phyloP scores from a whole-genome alignment of 1,140 invertebrate species.

The Acyrthosiphon pisum region DNA sequence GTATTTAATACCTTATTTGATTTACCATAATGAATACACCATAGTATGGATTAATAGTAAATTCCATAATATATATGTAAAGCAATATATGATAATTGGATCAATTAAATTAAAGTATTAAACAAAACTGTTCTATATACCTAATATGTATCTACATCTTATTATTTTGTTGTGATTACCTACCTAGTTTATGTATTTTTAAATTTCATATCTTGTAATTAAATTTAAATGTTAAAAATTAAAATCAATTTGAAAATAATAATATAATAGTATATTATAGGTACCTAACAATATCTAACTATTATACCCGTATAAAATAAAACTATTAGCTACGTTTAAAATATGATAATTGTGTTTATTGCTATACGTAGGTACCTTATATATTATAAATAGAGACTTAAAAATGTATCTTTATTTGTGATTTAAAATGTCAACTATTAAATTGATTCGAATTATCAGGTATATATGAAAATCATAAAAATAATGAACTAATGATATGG shows the following conservation, averaged over 20 bases:
- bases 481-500: neutral
- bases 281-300: too few species aligned
- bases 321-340: too few species aligned
- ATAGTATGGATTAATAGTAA: neutral
- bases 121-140: neutral
- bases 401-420: neutral
- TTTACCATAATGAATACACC: neutral
- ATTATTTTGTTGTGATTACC: too few species aligned
- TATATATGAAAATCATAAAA: neutral
- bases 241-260: neutral
- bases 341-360: neutral
- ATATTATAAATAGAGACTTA: too few species aligned
- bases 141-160: too few species aligned
- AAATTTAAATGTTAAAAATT: conserved; percentile 19
- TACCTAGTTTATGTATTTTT: too few species aligned
- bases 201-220: neutral
- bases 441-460: neutral
- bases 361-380: too few species aligned
- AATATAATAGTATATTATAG: neutral
- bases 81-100: too few species aligned
- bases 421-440: neutral
- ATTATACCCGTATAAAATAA: too few species aligned
- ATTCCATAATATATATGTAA: too few species aligned
- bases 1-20: neutral
- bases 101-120: neutral